Base-by-base conservation (phyloP, 2,797 vertebrate genomes). In the Gallirallus australis region DNA sequence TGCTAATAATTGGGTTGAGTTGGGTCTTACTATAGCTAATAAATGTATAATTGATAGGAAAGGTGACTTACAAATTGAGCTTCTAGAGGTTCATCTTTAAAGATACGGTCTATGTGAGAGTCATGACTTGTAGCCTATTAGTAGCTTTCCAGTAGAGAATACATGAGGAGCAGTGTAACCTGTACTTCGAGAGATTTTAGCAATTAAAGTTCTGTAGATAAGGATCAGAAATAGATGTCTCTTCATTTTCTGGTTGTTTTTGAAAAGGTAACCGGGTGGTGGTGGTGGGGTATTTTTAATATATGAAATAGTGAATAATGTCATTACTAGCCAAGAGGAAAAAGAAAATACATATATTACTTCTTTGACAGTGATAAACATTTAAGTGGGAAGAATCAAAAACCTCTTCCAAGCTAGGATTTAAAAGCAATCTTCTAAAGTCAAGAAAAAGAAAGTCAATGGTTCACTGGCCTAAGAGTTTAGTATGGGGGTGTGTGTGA, bases 151-250 rank as follows among this genome's bases (percentile, higher is more conserved):
- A 66, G 23, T 35, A 30, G 9, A 59, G 47, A 69, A 45, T 17
- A 47, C 0, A 0, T 7, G 9, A 68, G 12, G 4, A 52, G 12
- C 28, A 73, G 3, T 9, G 4, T 81, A 77, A 72, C 30, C 8
- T 42, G 2, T 2, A 20, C 15, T 72, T 73, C 37, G 14, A 13
- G 39, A 65, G 23, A 52, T 25, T 72, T 82, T 73, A 69, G 8
- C 47, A 47, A 12, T 45, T 78, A 56, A 75, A 1, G 2, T 82
- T 11, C 25, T 89, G 19, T 14, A 61, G 21, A 20, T 71, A 52
- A 3, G 2, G 17, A 35, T 69, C 23, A 66, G 45, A 86, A 93
- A 86, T 16, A 3, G 19, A 68, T 54, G 19, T 64, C 12, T 35
- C 15, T 31, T 84, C 4, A 40, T 82, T 82, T 90, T 82, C 20